Evolutionary conservation across 2,888 invertebrate genomes (phyloP).

Genomic region (Eustalomyia histrio): DNA sequence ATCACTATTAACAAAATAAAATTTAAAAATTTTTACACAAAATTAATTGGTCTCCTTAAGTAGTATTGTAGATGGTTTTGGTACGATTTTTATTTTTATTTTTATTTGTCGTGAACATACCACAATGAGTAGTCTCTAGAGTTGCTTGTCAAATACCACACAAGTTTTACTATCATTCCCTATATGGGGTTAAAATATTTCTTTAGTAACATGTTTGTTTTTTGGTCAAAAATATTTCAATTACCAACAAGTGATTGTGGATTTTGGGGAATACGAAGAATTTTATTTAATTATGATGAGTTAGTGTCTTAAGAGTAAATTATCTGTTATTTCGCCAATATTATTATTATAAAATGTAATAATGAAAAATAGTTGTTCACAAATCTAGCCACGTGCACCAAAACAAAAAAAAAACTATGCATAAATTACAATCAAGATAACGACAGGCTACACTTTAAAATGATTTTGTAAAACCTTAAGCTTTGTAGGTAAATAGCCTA

Average conservation of each 20-base stretch:
- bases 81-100: slow-evolving; percentile 3
- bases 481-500: slow-evolving; percentile 15
- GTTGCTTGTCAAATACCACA: slow-evolving; percentile 65
- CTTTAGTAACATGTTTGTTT: slow-evolving; percentile 45
- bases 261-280: slow-evolving; percentile 28
- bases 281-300: slow-evolving; percentile 34
- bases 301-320: slow-evolving; percentile 33
- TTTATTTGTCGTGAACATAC: slow-evolving; percentile 30
- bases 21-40: background rate
- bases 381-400: slow-evolving; percentile 59
- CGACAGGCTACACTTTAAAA: slow-evolving; percentile 12
- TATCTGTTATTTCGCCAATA: slow-evolving; percentile 35
- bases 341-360: background rate
- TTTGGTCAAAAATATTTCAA: slow-evolving; percentile 61
- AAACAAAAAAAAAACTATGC: slow-evolving; percentile 24
- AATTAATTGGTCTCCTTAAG: background rate
- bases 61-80: background rate
- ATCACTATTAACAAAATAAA: no score
- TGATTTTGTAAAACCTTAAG: slow-evolving; percentile 17
- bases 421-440: slow-evolving; percentile 63
- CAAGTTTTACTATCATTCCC: slow-evolving; percentile 8
- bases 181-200: slow-evolving; percentile 42
- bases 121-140: slow-evolving; percentile 64
- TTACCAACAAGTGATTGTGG: slow-evolving; percentile 56
- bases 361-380: slow-evolving; percentile 14